A percentile compares a stretch with the other conserved stretches of the same genome.
These are phyloP conservation scores for Alces alces DNA, from an alignment of 2,113 vertebrate genomes.

Conservation along the genomic window DNA sequence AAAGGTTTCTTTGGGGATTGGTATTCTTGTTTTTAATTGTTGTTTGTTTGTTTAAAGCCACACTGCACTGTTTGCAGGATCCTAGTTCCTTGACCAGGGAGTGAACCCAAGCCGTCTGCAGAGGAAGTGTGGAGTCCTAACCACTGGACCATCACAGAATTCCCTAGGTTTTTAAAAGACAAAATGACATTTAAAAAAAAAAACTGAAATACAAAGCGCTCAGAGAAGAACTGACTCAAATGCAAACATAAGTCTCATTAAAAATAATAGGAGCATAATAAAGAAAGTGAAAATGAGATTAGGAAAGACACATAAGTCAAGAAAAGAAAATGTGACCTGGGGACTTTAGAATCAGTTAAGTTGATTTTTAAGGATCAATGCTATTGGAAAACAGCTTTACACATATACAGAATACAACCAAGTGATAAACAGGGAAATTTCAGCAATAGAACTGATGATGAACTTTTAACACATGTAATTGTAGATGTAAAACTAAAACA, in stretches of 20 bases:
- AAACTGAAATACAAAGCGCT: neutral
- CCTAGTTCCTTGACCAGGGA: neutral
- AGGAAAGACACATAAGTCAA: neutral
- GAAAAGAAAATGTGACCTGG: neutral
- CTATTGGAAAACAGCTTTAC: neutral
- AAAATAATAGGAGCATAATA: neutral
- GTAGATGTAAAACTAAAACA: neutral
- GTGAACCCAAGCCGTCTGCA: neutral
- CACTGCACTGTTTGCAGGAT: neutral
- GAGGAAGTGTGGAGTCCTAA: neutral
- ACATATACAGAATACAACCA: neutral
- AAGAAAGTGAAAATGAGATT: neutral
- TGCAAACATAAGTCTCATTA: neutral
- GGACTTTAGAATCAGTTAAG: neutral
- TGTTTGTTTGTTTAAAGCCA: neutral
- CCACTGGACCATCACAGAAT: neutral
- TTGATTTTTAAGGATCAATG: neutral
- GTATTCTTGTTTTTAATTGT: neutral
- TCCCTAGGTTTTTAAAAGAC: neutral
- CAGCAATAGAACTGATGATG: neutral
- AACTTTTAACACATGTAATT: neutral
- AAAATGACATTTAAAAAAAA: neutral
- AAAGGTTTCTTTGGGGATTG: neutral
- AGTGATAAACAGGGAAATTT: neutral
- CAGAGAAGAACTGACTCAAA: neutral